These are phyloP conservation scores for Schrankia costaestrigalis DNA, from an alignment of 2,888 invertebrate species.

Conservation along the genomic window DNA sequence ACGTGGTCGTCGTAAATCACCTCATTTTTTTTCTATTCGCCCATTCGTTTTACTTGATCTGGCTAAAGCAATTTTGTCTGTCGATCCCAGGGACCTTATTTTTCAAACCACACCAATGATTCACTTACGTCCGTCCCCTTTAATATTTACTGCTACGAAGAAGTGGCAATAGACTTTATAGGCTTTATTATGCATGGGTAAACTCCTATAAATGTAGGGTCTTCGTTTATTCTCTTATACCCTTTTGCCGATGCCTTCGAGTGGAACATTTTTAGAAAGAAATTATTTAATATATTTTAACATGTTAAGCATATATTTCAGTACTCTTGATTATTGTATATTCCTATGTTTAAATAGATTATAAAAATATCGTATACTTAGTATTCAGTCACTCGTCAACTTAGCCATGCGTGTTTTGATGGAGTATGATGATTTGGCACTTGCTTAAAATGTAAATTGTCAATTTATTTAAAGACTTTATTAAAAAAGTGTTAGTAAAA, in stretches of 20 bases:
- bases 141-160: slow-evolving; percentile 25
- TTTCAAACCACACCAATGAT: slow-evolving; percentile 38
- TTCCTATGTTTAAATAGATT: no score
- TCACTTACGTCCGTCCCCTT: slow-evolving; percentile 32
- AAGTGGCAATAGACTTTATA: slow-evolving; percentile 28
- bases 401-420: no score
- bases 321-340: no score
- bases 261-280: slow-evolving; percentile 10
- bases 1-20: slow-evolving; percentile 30
- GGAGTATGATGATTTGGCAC: no score
- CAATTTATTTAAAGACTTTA: no score
- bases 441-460: no score
- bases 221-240: slow-evolving; percentile 13
- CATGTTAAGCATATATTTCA: no score
- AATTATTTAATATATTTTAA: slow-evolving; percentile 9
- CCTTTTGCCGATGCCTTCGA: slow-evolving; percentile 14
- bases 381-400: no score
- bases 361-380: no score
- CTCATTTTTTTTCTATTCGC: slow-evolving; percentile 34
- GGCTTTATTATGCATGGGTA: slow-evolving; percentile 27
- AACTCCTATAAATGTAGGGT: slow-evolving; percentile 23
- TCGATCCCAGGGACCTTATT: slow-evolving; percentile 33
- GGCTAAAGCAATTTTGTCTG: slow-evolving; percentile 38
- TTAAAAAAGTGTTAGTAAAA: no score
- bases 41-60: slow-evolving; percentile 34